Conservation (phyloP, 92 coral and sea anemone genomes). For the Epizoanthus fatuus region DNA sequence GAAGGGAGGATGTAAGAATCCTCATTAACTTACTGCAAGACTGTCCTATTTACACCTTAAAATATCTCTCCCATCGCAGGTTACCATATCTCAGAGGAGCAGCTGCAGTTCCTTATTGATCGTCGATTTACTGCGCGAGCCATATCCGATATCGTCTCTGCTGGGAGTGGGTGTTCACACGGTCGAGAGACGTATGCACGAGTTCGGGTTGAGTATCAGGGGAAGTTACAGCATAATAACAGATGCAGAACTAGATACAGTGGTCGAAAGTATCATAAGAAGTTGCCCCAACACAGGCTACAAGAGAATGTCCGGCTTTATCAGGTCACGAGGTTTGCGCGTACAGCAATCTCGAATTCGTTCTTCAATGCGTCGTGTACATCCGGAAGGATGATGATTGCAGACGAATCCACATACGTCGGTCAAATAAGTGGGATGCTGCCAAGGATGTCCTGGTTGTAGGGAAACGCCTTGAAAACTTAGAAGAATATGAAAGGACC, state of each 20-base stretch:
- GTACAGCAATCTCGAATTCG: conserved; percentile 69
- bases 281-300: conserved; percentile 16
- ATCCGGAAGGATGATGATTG: conserved; percentile 73
- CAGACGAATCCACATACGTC: conserved; percentile 57
- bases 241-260: neutral
- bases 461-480: conserved; percentile 32
- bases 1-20: neutral
- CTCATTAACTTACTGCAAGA: neutral
- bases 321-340: conserved; percentile 48
- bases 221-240: no score
- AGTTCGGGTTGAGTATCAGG: no score
- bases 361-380: conserved; percentile 57
- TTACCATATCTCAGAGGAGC: conserved; percentile 19
- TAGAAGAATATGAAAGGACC: conserved; percentile 38
- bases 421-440: conserved; percentile 72
- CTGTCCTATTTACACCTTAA: neutral
- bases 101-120: conserved; percentile 20
- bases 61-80: conserved; percentile 30
- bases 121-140: neutral
- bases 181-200: conserved; percentile 1
- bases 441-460: conserved; percentile 64
- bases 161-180: conserved; percentile 28
- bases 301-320: conserved; percentile 23
- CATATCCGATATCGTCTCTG: conserved; percentile 29
- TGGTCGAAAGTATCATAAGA: neutral